phyloP scores from a whole-genome alignment of 1,140 invertebrate species.

The Episyrphus balteatus region DNA sequence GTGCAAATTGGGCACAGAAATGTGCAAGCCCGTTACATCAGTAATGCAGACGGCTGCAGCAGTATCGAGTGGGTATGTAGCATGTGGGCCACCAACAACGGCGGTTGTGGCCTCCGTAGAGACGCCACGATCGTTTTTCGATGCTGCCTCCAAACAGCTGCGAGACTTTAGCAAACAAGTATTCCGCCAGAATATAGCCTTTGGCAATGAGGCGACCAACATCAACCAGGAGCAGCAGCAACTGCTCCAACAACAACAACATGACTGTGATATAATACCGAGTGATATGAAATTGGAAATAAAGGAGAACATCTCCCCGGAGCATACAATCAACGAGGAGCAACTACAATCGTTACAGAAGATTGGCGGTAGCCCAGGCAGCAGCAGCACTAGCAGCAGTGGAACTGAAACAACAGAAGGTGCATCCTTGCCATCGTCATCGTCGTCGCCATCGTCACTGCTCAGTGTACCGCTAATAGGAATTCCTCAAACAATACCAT shows the following conservation, averaged over 20 bases:
- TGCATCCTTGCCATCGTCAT: too few species aligned
- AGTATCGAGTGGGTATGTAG: background rate
- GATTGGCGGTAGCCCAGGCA: slow-evolving; percentile 12
- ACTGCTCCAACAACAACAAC: slow-evolving; percentile 4
- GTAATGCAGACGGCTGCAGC: slow-evolving; percentile 1
- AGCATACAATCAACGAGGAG: slow-evolving; percentile 34
- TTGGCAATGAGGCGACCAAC: slow-evolving; percentile 13
- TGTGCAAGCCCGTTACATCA: background rate
- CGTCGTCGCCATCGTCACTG: too few species aligned
- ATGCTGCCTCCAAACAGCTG: slow-evolving; percentile 28
- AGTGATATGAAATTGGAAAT: slow-evolving; percentile 28
- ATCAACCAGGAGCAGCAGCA: background rate
- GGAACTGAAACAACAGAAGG: background rate
- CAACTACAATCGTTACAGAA: slow-evolving; percentile 28
- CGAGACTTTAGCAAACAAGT: slow-evolving; percentile 31
- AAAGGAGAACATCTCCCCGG: slow-evolving; percentile 35
- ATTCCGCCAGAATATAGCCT: slow-evolving; percentile 31
- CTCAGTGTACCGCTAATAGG: too few species aligned
- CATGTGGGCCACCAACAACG: slow-evolving; percentile 2
- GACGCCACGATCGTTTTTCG: slow-evolving; percentile 20
- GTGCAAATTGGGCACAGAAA: slow-evolving; percentile 10
- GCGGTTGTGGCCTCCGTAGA: slow-evolving; percentile 1
- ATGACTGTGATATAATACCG: slow-evolving; percentile 13
- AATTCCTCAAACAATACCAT: too few species aligned
- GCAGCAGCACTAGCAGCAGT: slow-evolving; percentile 12